Evolutionary conservation across 53 echinoderm and acorn worm genomes (phyloP).

Genomic region (Holothuria leucospilota): DNA sequence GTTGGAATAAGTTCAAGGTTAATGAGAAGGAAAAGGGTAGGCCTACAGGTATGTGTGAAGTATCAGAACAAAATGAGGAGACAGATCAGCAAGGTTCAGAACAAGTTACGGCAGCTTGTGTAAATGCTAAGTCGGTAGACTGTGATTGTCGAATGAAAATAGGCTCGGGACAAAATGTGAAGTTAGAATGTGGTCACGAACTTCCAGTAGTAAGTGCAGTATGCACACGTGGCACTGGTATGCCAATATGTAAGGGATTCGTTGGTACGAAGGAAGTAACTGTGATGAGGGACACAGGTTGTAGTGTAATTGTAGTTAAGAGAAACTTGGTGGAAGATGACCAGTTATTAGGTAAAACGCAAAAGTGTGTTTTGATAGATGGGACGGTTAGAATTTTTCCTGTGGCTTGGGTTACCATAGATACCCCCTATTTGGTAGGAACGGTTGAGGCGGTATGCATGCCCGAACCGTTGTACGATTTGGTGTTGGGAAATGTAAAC

Average conservation of each 20-base stretch:
- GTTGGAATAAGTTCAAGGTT: constrained; percentile 1
- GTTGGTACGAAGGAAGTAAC: constrained; percentile 12
- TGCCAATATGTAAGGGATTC: constrained; percentile 15
- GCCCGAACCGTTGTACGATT: no score
- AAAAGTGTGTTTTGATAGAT: constrained; percentile 47
- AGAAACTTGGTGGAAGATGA: not conserved
- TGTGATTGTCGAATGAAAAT: constrained; percentile 13
- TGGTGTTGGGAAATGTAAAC: constrained; percentile 43
- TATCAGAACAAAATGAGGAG: not conserved
- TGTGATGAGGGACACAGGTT: constrained; percentile 51
- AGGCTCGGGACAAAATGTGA: constrained; percentile 15
- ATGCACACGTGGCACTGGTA: not conserved
- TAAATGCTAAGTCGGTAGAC: not conserved
- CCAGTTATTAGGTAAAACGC: constrained; percentile 10
- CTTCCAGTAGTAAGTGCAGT: no score
- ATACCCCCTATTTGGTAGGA: constrained; percentile 56
- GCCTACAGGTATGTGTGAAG: not conserved
- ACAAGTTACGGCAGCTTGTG: not conserved
- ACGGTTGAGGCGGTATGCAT: constrained; percentile 37
- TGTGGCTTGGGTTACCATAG: constrained; percentile 22
- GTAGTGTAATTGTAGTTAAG: constrained; percentile 50
- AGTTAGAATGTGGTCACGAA: constrained; percentile 28
- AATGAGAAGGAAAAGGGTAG: not conserved
- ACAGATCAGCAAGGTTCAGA: not conserved
- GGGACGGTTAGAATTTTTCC: constrained; percentile 47